Evolutionary conservation across 2,797 vertebrate species (phyloP), one percentile per base, ranked within the genome.

Genomic region (Molossus alvarezi): DNA sequence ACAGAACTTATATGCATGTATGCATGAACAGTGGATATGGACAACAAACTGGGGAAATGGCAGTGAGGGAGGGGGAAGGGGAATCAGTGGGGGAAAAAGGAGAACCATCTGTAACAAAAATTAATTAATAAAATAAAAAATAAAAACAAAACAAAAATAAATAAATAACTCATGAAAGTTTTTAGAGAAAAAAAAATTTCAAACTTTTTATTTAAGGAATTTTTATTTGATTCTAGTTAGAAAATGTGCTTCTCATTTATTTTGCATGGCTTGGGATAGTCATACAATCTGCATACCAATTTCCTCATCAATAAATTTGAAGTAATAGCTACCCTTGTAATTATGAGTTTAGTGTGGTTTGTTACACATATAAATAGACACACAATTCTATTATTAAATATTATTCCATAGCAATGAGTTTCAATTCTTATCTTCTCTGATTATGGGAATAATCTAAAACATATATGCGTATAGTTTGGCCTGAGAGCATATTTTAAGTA

Each of bases 401-500:
- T 53, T 60, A 65, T 65, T 60, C 69, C 23, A 29, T 37, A 88
- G 25, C 41, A 81, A 8, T 67, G 27, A 6, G 7, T 9, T 53
- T 51, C 14, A 71, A n/a, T 29, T 91, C 33, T 82, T 88, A 2
- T n/a, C 20, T 1, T 72, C 13, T 75, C 15, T 69, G 7, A 69
- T 86, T 41, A 71, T 60, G 17, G 12, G 10, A 21, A 72, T 79
- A 55, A 90, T 88, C 21, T 75, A 65, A 95, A 82, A 41, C 37
- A 60, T 48, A 10, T 12, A 64, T 64, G 10, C 11, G 21, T 10
- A 27, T 41, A 88, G 12, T 77, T 80, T 77, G 48, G 83, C 1
- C 13, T 87, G 23, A 83, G 53, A 95, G 71, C 3, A 55, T n/a
- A 80, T 67, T 95, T 64, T 95, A 13, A 90, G 29, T 48, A 84